Base-by-base conservation (phyloP, 2,113 vertebrate species). In the Pachycephala philippinensis region DNA sequence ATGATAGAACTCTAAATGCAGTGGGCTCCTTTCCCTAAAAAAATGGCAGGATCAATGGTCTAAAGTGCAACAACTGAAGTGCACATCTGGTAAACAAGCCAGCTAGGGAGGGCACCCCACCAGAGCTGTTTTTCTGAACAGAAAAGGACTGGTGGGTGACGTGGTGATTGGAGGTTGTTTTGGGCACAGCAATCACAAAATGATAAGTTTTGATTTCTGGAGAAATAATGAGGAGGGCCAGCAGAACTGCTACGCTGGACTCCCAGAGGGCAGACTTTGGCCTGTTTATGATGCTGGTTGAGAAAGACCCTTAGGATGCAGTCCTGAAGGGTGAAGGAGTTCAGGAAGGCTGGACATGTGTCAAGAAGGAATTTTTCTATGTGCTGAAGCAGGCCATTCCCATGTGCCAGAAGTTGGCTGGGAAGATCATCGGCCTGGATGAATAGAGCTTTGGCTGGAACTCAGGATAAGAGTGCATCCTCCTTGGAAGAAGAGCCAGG, bases 151-250 rank as follows among this genome's bases (percentile, higher is more conserved):
- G 18, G 27, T 72, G 44, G 22, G 22, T 57, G 22, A 74, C 4
- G 8, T 9, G 59, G 13, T 7, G 6, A 37, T 0, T 28, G 15
- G 44, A 89, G 33, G 15, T 8, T 11, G 8, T 27, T 18, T 37
- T 28, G 33, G 37, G 37, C 23, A 65, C 23, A 57, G 22, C 12
- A 27, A 42, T 13, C 44, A 33, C 19, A 44, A 28, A 57, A 65
- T 6, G 4, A 23, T 0, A 72, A 10, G 27, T 33, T 65, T 31
- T 37, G 15, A 44, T 37, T 74, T 39, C 45, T 24, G 18, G 7
- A 44, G 33, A 81, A 72, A 40, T 50, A 31, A 57, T 0, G 0
- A 23, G 44, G 11, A 5, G 14, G 6, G 3, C 2, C 50, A 57
- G 26, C 27, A 65, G 31, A 42, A 35, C 11, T 31, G 31, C 44